phyloP scores from a whole-genome alignment of 2,888 invertebrate genomes.

The Julus scandinavius region DNA sequence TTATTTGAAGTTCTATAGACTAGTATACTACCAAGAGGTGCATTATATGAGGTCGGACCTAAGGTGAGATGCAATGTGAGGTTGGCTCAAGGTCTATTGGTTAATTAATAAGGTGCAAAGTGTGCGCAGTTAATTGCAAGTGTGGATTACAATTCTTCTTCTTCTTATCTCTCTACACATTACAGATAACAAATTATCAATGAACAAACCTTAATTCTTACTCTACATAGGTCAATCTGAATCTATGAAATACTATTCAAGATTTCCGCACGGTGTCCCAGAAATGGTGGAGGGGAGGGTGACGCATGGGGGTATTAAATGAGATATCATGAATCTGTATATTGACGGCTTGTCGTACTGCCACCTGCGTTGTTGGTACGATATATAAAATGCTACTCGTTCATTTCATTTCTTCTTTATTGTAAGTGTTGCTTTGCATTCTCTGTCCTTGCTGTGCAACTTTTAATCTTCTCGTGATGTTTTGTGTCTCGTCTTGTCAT shows the following conservation, averaged over 20 bases:
- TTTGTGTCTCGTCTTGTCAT: constrained; percentile 13
- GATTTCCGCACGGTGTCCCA: constrained; percentile 28
- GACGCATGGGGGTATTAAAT: constrained; percentile 41
- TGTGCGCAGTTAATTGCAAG: neutral
- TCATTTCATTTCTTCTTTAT: neutral
- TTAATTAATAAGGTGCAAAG: constrained; percentile 8
- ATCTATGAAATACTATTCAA: constrained; percentile 14
- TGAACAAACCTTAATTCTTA: neutral
- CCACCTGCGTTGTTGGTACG: neutral
- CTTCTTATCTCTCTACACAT: neutral
- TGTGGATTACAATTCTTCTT: neutral
- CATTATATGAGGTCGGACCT: constrained; percentile 40
- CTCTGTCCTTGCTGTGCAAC: neutral
- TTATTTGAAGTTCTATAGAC: constrained; percentile 31
- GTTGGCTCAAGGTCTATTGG: constrained; percentile 21
- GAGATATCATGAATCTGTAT: constrained; percentile 45
- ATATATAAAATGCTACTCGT: neutral
- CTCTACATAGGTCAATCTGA: constrained; percentile 9
- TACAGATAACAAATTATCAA: constrained; percentile 21
- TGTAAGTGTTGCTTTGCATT: neutral
- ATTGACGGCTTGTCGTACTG: constrained; percentile 36
- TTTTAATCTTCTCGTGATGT: neutral
- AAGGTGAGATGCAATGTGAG: constrained; percentile 26
- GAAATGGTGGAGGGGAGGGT: constrained; percentile 20
- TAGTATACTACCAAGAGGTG: constrained; percentile 46